Conservation (phyloP, 1,140 invertebrate species). For the Drosophila tsacasi region DNA sequence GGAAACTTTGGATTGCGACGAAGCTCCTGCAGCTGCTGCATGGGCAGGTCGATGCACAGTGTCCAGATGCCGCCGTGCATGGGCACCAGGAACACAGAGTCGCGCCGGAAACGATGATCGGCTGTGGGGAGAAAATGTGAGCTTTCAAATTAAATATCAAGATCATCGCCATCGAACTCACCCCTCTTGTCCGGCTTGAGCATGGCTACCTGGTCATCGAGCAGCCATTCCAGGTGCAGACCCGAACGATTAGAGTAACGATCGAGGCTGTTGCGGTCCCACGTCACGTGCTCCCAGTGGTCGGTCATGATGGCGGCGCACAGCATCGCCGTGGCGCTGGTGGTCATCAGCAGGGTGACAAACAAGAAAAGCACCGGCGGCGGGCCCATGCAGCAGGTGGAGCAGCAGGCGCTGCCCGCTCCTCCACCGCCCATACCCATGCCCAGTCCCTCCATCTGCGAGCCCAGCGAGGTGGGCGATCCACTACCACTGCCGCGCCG, state of each 20-base stretch:
- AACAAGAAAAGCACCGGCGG: constrained; percentile 83
- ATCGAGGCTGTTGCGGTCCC: constrained; percentile 88
- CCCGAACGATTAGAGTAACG: constrained; percentile 86
- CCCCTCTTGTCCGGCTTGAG: constrained; percentile 82
- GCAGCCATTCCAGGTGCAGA: constrained; percentile 87
- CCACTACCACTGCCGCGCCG: constrained; percentile 68
- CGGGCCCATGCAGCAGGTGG: constrained; percentile 79
- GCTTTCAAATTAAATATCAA: background rate
- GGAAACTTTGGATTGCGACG: constrained; percentile 89
- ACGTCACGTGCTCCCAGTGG: constrained; percentile 93
- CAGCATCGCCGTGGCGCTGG: constrained; percentile 90
- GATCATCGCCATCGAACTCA: constrained; percentile 2
- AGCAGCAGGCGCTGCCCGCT: constrained; percentile 71
- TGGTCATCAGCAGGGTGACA: constrained; percentile 86
- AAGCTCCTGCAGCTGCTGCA: constrained; percentile 89
- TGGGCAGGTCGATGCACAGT: constrained; percentile 91
- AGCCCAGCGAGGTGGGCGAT: constrained; percentile 74
- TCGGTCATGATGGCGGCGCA: constrained; percentile 93
- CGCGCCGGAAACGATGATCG: constrained; percentile 82
- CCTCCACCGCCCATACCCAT: constrained; percentile 62
- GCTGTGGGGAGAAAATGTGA: constrained; percentile 19
- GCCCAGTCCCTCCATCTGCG: constrained; percentile 77
- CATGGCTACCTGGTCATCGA: constrained; percentile 88
- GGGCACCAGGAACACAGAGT: constrained; percentile 90
- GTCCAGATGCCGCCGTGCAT: constrained; percentile 96